Conservation (phyloP, 2,113 vertebrate species). For the Gallinago paraguaiae region DNA sequence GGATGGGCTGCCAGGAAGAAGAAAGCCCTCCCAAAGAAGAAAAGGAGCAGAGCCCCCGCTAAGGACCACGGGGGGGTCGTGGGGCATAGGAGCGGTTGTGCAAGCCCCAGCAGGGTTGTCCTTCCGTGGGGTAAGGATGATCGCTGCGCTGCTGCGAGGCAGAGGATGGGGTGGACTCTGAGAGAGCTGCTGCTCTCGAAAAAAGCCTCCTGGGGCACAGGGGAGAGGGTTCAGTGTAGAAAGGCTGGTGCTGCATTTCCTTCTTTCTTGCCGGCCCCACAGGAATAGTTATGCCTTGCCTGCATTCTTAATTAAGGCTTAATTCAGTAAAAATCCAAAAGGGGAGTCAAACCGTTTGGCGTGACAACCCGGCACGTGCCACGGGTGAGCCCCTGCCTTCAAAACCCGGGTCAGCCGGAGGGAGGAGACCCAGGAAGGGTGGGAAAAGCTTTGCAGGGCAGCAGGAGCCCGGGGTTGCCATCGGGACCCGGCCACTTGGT, state of each 20-base stretch:
- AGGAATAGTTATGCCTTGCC: not conserved
- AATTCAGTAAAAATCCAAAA: not conserved
- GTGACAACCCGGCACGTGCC: accelerated
- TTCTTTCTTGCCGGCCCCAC: not conserved
- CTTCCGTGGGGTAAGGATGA: not conserved
- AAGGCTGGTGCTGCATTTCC: not conserved
- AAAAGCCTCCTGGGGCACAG: not conserved
- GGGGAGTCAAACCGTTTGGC: not conserved
- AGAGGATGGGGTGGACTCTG: not conserved
- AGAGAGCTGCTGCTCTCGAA: not conserved
- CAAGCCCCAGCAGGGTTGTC: not conserved
- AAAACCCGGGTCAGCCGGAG: not conserved
- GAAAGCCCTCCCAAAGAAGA: not conserved
- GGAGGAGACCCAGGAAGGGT: not conserved
- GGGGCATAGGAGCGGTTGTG: not conserved
- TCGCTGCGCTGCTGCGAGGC: not conserved
- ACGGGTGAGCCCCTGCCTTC: not conserved
- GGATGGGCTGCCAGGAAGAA: not conserved
- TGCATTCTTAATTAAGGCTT: not conserved
- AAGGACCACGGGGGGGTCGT: not conserved
- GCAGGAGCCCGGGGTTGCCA: not conserved
- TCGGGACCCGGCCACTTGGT: not conserved
- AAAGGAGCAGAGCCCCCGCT: not conserved
- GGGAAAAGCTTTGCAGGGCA: not conserved
- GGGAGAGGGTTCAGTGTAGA: not conserved